A percentile compares a stretch with the other conserved stretches of the same genome.
Evolutionary conservation across 2,113 vertebrate species (phyloP).

Genomic region (Anser cygnoides): DNA sequence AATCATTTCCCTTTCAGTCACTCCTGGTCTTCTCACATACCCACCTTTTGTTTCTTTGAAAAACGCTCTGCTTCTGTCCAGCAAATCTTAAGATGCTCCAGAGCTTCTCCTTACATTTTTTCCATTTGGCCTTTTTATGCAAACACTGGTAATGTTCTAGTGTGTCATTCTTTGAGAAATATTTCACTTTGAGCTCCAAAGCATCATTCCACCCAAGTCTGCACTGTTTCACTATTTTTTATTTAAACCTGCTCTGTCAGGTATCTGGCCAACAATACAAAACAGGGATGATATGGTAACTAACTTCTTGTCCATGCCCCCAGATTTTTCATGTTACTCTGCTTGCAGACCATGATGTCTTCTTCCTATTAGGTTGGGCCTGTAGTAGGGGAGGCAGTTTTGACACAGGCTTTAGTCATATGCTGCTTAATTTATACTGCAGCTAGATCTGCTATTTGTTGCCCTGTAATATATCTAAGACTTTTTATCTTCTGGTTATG

Average conservation of each 20-base stretch:
- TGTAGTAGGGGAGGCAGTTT: neutral
- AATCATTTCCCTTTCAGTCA: neutral
- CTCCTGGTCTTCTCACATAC: neutral
- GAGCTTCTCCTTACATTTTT: neutral
- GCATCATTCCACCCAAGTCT: neutral
- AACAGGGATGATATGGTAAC: neutral
- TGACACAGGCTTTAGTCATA: neutral
- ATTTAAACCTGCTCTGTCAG: neutral
- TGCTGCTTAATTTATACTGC: neutral
- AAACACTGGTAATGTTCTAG: neutral
- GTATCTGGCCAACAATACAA: neutral
- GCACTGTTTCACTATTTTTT: neutral
- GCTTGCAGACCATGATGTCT: neutral
- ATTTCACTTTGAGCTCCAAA: neutral
- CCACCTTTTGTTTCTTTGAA: neutral
- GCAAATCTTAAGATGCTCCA: rapidly evolving
- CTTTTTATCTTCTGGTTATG: neutral
- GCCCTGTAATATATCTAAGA: neutral
- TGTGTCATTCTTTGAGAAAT: neutral
- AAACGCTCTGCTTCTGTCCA: neutral
- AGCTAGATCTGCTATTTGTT: neutral
- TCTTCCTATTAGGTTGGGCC: neutral
- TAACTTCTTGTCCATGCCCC: neutral
- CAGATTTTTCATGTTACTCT: neutral
- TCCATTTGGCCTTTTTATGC: neutral